Evolutionary conservation across 1,140 invertebrate species (phyloP), one percentile per base, ranked within the genome.

Genomic region (Heliconius melpomene): DNA sequence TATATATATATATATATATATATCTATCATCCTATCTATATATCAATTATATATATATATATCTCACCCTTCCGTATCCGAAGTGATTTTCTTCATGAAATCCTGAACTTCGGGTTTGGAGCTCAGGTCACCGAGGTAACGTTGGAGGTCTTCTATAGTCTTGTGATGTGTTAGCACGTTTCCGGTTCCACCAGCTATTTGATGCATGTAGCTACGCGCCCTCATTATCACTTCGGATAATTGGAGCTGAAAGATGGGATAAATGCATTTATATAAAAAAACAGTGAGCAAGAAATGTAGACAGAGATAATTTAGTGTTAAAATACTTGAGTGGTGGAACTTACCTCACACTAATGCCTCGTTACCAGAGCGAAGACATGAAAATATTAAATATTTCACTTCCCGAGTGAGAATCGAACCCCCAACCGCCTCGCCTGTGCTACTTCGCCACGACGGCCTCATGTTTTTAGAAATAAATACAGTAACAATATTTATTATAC

Each of bases 161-260:
- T 97, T 96, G 89, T 98, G 97, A 91, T 98, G 97, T 1, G 97
- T 97, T 75, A 98, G 94, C 20, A 98, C 97, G 85, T 97, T 98
- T 82, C 97, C 97, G 79, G 96, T 96, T 36, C 96, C 96, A 78
- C 96, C 96, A n/a, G 97, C 97, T 16, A 99, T 96, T 83, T 98
- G 97, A 83, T 97, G 96, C 96, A 99, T 99, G 90, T 99, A 99
- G 90, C 97, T 97, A 86, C 98, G 97, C 20, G 98, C 97, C 87
- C 98, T 96, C 95, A 98, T 98, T 87, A 99, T 99, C 80, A 99
- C 98, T 95, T 99, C 99, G 3, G 99, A 99, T 79, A 99, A 94
- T 96, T 57, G 54, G 20, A 57, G 54, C 54, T 57, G 54, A 57
- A 57, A 57, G 0, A 23, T 57, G 54, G 54, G 9, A 2, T 1